These are phyloP conservation scores for Gymnorhina tibicen DNA, from an alignment of 2,113 vertebrate species.

Conservation along the genomic window DNA sequence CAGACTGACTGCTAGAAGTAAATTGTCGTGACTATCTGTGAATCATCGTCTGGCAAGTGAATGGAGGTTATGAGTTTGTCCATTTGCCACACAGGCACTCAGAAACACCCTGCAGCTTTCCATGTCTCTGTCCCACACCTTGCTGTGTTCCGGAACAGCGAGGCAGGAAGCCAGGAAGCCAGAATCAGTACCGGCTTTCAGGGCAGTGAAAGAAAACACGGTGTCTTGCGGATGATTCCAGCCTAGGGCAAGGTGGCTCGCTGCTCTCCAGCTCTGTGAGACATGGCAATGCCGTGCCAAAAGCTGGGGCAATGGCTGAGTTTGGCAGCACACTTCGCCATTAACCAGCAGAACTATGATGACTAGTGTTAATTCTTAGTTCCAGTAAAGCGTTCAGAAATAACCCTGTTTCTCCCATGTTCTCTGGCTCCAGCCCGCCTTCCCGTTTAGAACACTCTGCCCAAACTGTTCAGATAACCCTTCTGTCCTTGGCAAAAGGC, in stretches of 20 bases:
- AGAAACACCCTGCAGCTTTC: not conserved
- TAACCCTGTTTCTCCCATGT: not conserved
- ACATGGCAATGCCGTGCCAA: not conserved
- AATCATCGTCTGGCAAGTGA: not conserved
- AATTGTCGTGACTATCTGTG: not conserved
- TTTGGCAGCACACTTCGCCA: not conserved
- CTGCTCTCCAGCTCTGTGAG: not conserved
- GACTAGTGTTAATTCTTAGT: not conserved
- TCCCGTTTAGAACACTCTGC: not conserved
- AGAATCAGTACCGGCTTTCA: not conserved
- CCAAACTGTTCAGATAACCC: not conserved
- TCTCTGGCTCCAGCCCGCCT: not conserved
- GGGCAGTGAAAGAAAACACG: not conserved
- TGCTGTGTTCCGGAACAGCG: not conserved
- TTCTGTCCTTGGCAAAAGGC: not conserved
- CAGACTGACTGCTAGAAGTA: not conserved
- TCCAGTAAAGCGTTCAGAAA: conserved; percentile 29
- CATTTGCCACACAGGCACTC: not conserved
- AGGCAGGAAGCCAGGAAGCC: not conserved
- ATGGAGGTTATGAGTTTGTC: not conserved
- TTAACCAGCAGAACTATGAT: not conserved
- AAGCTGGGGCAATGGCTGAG: not conserved
- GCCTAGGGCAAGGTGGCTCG: not conserved
- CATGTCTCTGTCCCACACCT: not conserved
- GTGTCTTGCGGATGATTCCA: not conserved